Percentiles rank a stretch among this genome's conserved stretches.
phyloP scores from a whole-genome alignment of 2,113 vertebrate genomes.

The Nothoprocta pentlandii region DNA sequence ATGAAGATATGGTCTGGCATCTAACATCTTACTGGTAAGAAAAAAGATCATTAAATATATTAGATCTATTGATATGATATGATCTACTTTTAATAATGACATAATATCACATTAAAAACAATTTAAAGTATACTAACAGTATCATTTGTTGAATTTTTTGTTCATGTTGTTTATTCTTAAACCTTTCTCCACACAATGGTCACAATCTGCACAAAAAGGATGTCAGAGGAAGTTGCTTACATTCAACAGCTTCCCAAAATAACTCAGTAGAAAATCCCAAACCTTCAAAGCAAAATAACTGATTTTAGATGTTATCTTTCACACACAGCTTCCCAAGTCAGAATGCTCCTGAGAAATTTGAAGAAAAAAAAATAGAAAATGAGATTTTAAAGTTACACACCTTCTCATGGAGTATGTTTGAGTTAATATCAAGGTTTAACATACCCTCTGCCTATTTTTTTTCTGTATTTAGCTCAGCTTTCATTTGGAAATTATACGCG shows the following conservation, averaged over 20 bases:
- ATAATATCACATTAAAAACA: neutral
- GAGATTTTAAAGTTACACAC: neutral
- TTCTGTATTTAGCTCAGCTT: too few species aligned
- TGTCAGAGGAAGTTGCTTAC: neutral
- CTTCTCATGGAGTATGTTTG: neutral
- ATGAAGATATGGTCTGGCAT: constrained; percentile 20
- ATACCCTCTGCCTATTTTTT: neutral
- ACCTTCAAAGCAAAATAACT: neutral
- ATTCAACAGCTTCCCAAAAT: neutral
- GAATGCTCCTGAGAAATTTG: neutral
- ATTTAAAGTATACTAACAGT: neutral
- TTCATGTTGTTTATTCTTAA: neutral
- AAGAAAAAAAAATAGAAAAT: neutral
- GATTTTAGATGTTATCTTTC: neutral
- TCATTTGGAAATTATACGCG: too few species aligned
- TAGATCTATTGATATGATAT: neutral
- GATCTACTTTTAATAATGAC: neutral
- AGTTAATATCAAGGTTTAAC: neutral
- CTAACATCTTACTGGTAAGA: constrained; percentile 23
- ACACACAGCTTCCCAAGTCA: neutral
- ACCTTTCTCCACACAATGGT: neutral
- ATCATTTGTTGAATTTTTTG: neutral
- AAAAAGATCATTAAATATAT: neutral
- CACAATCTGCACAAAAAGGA: rapidly evolving
- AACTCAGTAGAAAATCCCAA: neutral